A percentile compares a stretch with the other conserved stretches of the same genome.
Evolutionary conservation across 23 tunicate genomes (phyloP).

Genomic region (Trididemnum miniatum): DNA sequence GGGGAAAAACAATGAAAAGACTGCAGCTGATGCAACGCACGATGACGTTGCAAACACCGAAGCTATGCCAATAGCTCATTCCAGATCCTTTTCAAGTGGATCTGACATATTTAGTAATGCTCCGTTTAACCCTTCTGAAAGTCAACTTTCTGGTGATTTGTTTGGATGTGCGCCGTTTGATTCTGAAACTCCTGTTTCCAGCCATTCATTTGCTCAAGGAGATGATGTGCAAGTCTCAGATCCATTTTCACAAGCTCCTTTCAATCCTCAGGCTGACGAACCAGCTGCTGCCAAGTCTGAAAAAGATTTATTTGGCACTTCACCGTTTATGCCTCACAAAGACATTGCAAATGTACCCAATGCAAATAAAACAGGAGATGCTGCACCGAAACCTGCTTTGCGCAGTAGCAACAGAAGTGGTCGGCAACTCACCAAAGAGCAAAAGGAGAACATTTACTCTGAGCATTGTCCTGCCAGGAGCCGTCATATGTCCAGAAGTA

Average conservation of each 20-base stretch:
- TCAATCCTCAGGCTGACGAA: slow-evolving; percentile 5
- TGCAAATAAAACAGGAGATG: not conserved
- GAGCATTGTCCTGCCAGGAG: not conserved
- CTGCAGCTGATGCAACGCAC: too few relatives aligned
- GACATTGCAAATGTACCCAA: slow-evolving; percentile 7
- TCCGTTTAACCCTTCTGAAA: slow-evolving; percentile 49
- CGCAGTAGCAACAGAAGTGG: slow-evolving; percentile 3
- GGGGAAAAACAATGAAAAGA: not conserved
- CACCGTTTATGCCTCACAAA: slow-evolving; percentile 63
- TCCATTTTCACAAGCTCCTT: slow-evolving; percentile 57
- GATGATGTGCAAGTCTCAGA: slow-evolving; percentile 28
- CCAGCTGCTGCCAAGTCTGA: slow-evolving; percentile 10
- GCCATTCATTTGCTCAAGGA: slow-evolving; percentile 13
- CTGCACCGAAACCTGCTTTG: not conserved
- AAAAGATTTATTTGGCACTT: slow-evolving; percentile 67
- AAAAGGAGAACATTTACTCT: slow-evolving; percentile 27
- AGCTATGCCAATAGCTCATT: slow-evolving; percentile 26
- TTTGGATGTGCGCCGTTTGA: slow-evolving; percentile 71
- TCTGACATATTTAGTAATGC: slow-evolving; percentile 84
- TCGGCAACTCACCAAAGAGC: not conserved
- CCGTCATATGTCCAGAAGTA: slow-evolving; percentile 50
- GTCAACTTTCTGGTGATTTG: slow-evolving; percentile 24
- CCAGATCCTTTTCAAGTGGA: slow-evolving; percentile 50
- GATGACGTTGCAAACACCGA: too few relatives aligned
- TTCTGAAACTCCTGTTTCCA: too few relatives aligned